A percentile compares a stretch with the other conserved stretches of the same genome.
phyloP scores from a whole-genome alignment of 2,113 vertebrate genomes.

The Elanoides forficatus region DNA sequence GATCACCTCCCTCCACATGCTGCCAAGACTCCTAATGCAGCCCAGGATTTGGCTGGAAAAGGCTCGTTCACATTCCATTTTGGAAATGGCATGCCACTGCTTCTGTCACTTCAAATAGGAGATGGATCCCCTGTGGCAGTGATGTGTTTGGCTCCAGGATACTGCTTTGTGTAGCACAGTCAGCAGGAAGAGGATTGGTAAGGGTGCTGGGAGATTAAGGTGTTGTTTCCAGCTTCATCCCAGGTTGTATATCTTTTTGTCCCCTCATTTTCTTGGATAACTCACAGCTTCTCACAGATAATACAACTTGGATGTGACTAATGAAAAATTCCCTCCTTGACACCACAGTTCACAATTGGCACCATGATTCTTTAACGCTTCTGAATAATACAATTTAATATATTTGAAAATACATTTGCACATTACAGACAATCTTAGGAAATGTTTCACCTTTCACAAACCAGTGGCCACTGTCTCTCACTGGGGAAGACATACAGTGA shows the following conservation, averaged over 20 bases:
- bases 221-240: not conserved
- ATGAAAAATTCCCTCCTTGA: not conserved
- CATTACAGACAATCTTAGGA: not conserved
- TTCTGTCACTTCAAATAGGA: not conserved
- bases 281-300: not conserved
- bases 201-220: not conserved
- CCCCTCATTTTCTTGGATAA: not conserved
- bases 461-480: not conserved
- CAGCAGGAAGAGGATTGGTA: not conserved
- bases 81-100: not conserved
- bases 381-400: not conserved
- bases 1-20: accelerated
- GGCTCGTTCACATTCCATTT: not conserved
- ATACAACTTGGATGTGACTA: not conserved
- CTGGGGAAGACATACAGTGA: not conserved
- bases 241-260: not conserved
- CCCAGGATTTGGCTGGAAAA: not conserved
- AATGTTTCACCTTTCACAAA: not conserved
- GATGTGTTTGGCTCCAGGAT: not conserved
- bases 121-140: not conserved
- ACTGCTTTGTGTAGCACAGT: not conserved
- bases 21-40: not conserved
- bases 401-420: constrained; percentile 36
- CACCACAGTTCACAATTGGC: not conserved
- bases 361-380: not conserved